These are phyloP conservation scores for Upupa epops DNA, from an alignment of 2,113 vertebrate genomes.

Conservation along the genomic window DNA sequence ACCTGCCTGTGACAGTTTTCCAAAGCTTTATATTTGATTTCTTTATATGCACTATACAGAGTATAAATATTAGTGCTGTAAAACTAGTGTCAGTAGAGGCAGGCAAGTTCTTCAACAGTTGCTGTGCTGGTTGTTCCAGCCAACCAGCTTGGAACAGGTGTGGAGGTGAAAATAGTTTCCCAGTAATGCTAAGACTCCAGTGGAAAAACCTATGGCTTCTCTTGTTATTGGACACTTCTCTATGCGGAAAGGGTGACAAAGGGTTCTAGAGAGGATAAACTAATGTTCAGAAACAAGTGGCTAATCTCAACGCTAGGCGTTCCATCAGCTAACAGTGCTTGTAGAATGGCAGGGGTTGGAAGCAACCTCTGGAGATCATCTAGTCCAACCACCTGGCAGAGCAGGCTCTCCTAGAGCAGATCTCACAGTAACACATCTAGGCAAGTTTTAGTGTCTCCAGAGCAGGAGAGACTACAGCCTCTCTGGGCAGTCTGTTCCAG, in stretches of 20 bases:
- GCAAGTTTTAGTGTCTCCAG: too few species aligned
- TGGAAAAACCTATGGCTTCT: conserved; percentile 19
- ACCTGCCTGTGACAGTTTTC: not conserved
- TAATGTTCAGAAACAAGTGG: not conserved
- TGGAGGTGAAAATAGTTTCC: conserved; percentile 1
- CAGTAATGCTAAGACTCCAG: not conserved
- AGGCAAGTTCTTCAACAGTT: not conserved
- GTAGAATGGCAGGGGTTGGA: too few species aligned
- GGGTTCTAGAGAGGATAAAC: not conserved
- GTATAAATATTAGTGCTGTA: not conserved
- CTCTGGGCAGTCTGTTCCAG: too few species aligned
- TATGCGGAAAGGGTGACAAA: not conserved
- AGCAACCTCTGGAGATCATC: too few species aligned
- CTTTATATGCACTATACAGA: not conserved
- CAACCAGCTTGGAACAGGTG: not conserved
- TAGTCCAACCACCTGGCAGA: too few species aligned
- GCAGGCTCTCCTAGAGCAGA: too few species aligned
- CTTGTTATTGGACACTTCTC: not conserved
- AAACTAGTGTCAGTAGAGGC: not conserved
- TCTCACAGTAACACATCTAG: too few species aligned
- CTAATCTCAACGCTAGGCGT: not conserved
- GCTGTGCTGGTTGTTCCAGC: not conserved
- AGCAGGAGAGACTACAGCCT: too few species aligned
- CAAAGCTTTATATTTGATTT: not conserved
- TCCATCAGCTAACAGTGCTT: not conserved